Conservation (phyloP, 2,113 vertebrate species). For the Rattus rattus region DNA sequence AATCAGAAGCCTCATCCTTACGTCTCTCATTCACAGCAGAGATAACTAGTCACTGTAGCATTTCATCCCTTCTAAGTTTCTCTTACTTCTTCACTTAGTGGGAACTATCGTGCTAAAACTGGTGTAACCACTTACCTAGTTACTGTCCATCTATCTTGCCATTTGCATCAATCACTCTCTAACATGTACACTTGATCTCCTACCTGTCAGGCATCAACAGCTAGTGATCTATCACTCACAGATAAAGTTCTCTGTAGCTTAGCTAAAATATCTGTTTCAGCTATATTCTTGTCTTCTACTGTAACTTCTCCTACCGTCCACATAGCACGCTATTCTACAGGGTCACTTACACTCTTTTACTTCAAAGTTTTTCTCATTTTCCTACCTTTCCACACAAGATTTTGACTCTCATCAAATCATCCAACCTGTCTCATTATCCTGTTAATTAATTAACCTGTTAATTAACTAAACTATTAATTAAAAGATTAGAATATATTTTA, state of each 20-base stretch:
- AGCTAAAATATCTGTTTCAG: neutral
- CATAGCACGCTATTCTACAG: neutral
- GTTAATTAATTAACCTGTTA: too few relatives aligned
- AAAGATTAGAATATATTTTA: neutral
- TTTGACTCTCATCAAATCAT: neutral
- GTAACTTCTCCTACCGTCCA: neutral
- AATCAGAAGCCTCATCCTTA: neutral
- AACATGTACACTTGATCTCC: neutral
- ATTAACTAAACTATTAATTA: neutral
- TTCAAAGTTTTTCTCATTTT: neutral
- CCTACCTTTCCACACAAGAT: neutral
- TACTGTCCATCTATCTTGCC: neutral
- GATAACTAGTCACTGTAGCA: neutral
- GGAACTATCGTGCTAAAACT: neutral
- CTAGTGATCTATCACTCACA: neutral
- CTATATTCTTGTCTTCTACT: neutral
- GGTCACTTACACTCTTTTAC: neutral
- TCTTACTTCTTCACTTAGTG: neutral
- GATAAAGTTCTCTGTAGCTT: neutral
- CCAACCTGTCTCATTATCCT: neutral
- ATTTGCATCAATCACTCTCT: neutral
- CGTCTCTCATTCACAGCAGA: neutral
- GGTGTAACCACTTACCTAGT: neutral
- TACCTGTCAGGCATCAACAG: neutral
- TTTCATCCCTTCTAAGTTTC: neutral